These are phyloP conservation scores for Augochlora pura DNA, from an alignment of 1,140 invertebrate genomes.

Conservation along the genomic window DNA sequence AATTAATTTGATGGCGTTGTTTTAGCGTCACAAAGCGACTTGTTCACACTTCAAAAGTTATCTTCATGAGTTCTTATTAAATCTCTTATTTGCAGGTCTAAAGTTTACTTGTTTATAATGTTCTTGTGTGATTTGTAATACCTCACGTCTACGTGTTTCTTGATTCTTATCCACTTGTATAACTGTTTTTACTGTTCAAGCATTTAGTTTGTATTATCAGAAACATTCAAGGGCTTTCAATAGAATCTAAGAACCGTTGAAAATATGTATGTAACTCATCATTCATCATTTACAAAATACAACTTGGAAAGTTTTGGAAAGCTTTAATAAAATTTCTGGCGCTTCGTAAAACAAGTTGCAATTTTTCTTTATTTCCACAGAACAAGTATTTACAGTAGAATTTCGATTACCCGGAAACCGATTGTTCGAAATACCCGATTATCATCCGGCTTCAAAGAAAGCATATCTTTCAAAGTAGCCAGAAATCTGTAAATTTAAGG, in stretches of 20 bases:
- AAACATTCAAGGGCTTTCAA: constrained; percentile 5
- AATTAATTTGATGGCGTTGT: not conserved
- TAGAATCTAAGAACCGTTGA: not conserved
- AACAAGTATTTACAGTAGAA: too few relatives aligned
- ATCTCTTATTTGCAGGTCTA: not conserved
- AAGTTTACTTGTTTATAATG: not conserved
- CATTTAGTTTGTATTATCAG: not conserved
- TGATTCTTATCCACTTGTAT: not conserved
- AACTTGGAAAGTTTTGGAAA: constrained; percentile 19
- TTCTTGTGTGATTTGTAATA: too few relatives aligned
- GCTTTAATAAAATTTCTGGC: constrained; percentile 34
- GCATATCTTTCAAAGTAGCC: too few relatives aligned
- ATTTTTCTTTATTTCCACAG: not conserved
- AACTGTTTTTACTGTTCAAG: not conserved
- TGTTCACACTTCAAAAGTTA: constrained; percentile 25
- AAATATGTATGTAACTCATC: not conserved
- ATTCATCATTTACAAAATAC: constrained; percentile 13
- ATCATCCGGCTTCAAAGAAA: too few relatives aligned
- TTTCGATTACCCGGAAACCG: too few relatives aligned
- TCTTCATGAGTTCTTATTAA: not conserved
- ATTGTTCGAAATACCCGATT: too few relatives aligned
- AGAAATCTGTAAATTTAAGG: too few relatives aligned
- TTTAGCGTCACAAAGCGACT: not conserved
- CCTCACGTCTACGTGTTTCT: not conserved
- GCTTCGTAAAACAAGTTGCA: constrained; percentile 22